Evolutionary conservation across 2,113 vertebrate genomes (phyloP), one percentile per base, ranked within the genome.

Genomic region (Saguinus midas): DNA sequence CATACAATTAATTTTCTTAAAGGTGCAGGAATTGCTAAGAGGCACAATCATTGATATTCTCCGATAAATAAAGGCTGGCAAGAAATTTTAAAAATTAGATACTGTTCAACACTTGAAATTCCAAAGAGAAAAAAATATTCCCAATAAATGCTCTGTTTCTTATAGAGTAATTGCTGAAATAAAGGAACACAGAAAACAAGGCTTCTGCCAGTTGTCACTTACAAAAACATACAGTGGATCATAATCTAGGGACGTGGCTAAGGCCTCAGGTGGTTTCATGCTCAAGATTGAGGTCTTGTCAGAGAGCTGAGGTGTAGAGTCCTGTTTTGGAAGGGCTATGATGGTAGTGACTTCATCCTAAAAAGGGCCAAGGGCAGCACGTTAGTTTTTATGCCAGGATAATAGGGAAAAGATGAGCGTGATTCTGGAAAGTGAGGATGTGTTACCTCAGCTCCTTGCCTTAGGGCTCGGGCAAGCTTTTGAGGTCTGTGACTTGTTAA

Each of bases 191-290:
- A 32, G 45, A 66, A 52, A 18, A 45, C 8, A 76, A 72, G 40
- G 27, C 17, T 79, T 91, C 52, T 90, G n/a, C 70, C 45, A 37
- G 10, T 76, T 87, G 32, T 37, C 90, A 98, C 99, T 99, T 98
- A 99, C 99, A 98, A 99, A 99, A 96, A 99, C 98, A 68, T 99
- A 98, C 68, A 99, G 98, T 1, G 99, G 99, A 86, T 99, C 98
- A 57, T 98, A 96, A 8, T 98, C 89, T 80, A 96, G 64, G 25
- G 99, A 98, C 40, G 35, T 91, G 27, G 99, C 96, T 70, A 99
- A 97, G 90, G 95, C 96, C 61, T 98, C 97, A 0, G 99, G 99
- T 29, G 98, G 98, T 5, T 76, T 97, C 97, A 99, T 98, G n/a
- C 97, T 98, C 93, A 99, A 97, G 32, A 98, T 23, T 3, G 98